Percentiles rank a stretch among this genome's conserved stretches.
phyloP scores from a whole-genome alignment of 2,888 invertebrate genomes.

The Trissolcus brochymenae region DNA sequence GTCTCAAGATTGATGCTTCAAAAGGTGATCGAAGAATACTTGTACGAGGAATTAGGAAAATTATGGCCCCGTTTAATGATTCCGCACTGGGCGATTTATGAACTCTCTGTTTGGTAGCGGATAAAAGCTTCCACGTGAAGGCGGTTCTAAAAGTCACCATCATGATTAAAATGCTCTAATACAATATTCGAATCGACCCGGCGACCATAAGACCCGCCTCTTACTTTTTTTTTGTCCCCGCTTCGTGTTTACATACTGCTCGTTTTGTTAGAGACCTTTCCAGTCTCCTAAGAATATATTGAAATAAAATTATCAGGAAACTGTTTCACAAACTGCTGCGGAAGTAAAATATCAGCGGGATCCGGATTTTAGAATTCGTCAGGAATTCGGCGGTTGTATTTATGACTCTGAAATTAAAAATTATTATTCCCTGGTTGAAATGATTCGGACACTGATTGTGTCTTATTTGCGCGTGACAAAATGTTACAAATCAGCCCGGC shows the following conservation, averaged over 20 bases:
- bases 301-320: constrained; percentile 39
- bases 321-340: constrained; percentile 19
- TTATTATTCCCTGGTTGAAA: background rate
- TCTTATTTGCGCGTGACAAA: background rate
- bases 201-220: constrained; percentile 21
- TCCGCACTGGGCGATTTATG: constrained; percentile 18
- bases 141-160: constrained; percentile 34
- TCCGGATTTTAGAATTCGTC: constrained; percentile 4
- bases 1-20: constrained; percentile 32
- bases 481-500: background rate
- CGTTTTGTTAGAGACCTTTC: constrained; percentile 1
- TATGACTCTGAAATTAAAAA: background rate
- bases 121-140: constrained; percentile 26
- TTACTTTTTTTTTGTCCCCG: constrained; percentile 7
- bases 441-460: background rate
- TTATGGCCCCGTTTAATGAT: constrained; percentile 24
- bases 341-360: constrained; percentile 18
- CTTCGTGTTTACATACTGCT: constrained; percentile 3
- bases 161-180: constrained; percentile 25
- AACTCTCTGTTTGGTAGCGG: constrained; percentile 3
- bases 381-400: constrained; percentile 5
- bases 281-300: constrained; percentile 31
- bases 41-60: constrained; percentile 39
- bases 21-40: constrained; percentile 15
- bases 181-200: constrained; percentile 11